Conservation (phyloP, 2,797 vertebrate genomes). For the Buphagus erythrorhynchus region DNA sequence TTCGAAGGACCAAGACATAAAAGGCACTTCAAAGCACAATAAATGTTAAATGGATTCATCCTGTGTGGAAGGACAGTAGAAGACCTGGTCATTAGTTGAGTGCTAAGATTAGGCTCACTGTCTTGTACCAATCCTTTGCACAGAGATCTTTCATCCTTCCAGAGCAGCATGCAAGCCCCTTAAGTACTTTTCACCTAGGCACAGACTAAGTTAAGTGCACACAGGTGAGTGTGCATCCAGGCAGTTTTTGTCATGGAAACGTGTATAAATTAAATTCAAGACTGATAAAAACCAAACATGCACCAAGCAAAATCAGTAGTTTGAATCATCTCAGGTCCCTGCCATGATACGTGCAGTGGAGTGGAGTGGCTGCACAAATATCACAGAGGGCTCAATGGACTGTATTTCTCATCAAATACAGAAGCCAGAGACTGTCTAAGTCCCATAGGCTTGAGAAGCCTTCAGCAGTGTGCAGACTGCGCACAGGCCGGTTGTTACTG, state of each 20-base stretch:
- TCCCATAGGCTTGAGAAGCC: neutral
- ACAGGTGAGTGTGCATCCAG: neutral
- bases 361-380: neutral
- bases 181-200: neutral
- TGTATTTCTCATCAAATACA: neutral
- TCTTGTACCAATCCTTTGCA: neutral
- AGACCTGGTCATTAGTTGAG: neutral
- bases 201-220: neutral
- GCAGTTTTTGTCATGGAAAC: neutral
- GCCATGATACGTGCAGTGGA: neutral
- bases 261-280: neutral
- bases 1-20: neutral
- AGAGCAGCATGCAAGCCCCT: neutral
- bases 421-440: neutral
- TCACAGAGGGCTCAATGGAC: neutral
- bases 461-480: neutral
- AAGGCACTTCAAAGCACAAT: neutral
- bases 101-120: neutral
- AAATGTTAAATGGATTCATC: neutral
- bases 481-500: neutral
- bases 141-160: neutral
- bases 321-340: neutral
- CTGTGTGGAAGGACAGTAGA: neutral
- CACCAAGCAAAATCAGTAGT: neutral
- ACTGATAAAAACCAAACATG: neutral